These are phyloP conservation scores for Turritopsis dohrnii DNA, from an alignment of 30 jellyfish, hydroid and myxozoan species.

Conservation along the genomic window DNA sequence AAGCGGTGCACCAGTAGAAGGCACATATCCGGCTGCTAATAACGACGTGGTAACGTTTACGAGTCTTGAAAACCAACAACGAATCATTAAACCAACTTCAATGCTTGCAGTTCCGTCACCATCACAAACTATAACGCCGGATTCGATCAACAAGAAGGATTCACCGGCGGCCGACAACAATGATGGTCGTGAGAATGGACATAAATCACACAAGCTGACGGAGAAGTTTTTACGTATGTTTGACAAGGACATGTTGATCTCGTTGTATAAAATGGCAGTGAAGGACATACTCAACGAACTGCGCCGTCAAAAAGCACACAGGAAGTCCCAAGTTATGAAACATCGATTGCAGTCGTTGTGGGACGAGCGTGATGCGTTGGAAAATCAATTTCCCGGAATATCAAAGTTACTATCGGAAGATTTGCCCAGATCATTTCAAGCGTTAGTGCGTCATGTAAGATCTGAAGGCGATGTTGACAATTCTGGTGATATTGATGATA, in stretches of 20 bases:
- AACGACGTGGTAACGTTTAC: constrained; percentile 8
- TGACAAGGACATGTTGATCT: constrained; percentile 94
- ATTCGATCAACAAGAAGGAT: background rate
- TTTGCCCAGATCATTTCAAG: constrained; percentile 17
- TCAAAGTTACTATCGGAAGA: constrained; percentile 34
- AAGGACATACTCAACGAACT: constrained; percentile 74
- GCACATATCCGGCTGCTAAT: background rate
- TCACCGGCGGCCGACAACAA: background rate
- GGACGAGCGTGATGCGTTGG: constrained; percentile 57
- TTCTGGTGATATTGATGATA: background rate
- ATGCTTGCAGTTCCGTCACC: background rate
- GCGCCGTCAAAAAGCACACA: constrained; percentile 27
- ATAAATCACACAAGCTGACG: constrained; percentile 27
- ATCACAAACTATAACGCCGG: background rate
- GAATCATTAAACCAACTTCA: background rate
- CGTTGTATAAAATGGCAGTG: constrained; percentile 86
- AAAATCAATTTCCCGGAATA: constrained; percentile 78
- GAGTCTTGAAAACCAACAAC: background rate
- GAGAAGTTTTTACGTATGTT: constrained; percentile 67
- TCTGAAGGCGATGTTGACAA: constrained; percentile 2
- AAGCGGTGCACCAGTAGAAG: background rate
- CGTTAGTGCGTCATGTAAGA: background rate
- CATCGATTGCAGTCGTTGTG: constrained; percentile 48
- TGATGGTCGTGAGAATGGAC: background rate
- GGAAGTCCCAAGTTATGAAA: constrained; percentile 29